Percentiles rank a stretch among this genome's conserved stretches.
phyloP scores from a whole-genome alignment of 2,888 invertebrate genomes.

The Tolmerus cingulatus region DNA sequence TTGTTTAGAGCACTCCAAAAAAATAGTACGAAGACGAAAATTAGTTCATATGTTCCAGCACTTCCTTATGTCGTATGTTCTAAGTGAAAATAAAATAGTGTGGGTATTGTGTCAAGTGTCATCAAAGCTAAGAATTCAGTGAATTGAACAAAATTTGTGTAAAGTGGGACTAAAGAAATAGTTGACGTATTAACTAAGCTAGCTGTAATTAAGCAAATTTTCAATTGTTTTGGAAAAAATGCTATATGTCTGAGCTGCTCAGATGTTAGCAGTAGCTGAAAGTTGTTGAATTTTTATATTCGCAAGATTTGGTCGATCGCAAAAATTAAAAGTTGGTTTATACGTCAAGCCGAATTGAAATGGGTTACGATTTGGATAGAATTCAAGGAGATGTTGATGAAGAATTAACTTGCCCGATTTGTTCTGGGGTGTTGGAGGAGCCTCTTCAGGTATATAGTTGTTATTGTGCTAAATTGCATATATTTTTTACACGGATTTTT shows the following conservation, averaged over 20 bases:
- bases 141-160: not conserved
- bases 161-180: not conserved
- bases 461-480: no score
- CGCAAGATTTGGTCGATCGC: not conserved
- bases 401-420: slow-evolving; percentile 95
- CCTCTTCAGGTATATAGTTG: slow-evolving; percentile 80
- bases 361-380: slow-evolving; percentile 94
- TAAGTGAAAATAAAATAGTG: no score
- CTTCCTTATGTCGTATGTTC: no score
- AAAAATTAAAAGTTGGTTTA: not conserved
- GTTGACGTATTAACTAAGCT: not conserved
- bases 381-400: slow-evolving; percentile 97
- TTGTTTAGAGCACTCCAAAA: no score
- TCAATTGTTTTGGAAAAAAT: not conserved
- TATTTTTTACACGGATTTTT: no score
- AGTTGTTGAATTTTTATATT: not conserved
- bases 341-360: slow-evolving; percentile 57
- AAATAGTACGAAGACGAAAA: no score
- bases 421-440: slow-evolving; percentile 93
- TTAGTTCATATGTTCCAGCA: no score
- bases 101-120: not conserved
- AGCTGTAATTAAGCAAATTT: not conserved
- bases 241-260: not conserved
- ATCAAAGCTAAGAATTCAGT: not conserved
- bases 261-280: not conserved